These are phyloP conservation scores for Regulus satrapa DNA, from an alignment of 2,113 vertebrate genomes.

Conservation along the genomic window DNA sequence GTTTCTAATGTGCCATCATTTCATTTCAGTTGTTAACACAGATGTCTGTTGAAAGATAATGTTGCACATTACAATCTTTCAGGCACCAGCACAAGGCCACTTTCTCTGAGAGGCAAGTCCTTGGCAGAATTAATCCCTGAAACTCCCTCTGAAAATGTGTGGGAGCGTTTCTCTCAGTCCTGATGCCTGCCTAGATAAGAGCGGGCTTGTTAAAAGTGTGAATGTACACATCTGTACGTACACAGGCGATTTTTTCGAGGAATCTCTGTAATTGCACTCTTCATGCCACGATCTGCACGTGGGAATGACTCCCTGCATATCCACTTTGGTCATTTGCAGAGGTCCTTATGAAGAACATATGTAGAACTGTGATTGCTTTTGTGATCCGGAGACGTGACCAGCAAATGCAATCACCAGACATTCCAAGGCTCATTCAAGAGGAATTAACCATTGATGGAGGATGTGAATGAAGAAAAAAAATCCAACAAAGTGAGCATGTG, in stretches of 20 bases:
- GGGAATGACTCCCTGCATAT: not conserved
- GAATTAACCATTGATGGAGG: conserved; percentile 27
- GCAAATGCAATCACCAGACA: not conserved
- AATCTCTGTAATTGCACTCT: not conserved
- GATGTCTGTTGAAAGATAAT: conserved; percentile 55
- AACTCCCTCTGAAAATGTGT: conserved; percentile 8
- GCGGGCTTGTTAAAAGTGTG: not conserved
- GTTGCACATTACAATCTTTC: conserved; percentile 10
- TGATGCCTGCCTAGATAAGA: not conserved
- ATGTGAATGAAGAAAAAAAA: not conserved
- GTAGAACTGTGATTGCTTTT: conserved; percentile 31
- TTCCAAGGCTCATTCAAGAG: conserved; percentile 14
- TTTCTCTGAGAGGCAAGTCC: not conserved
- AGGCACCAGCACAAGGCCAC: not conserved
- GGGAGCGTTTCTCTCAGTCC: not conserved
- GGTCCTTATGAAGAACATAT: conserved; percentile 23
- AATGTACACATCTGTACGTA: not conserved
- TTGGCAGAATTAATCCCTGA: conserved; percentile 6
- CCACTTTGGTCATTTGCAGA: conserved; percentile 29
- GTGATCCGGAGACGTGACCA: conserved; percentile 1
- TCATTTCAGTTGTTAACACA: conserved; percentile 55
- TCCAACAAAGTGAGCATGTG: not conserved
- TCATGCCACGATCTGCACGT: not conserved
- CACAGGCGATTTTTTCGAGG: not conserved
- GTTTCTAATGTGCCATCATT: conserved; percentile 53